These are phyloP conservation scores for Dendroctonus ponderosae DNA, from an alignment of 1,140 invertebrate species.

Conservation along the genomic window DNA sequence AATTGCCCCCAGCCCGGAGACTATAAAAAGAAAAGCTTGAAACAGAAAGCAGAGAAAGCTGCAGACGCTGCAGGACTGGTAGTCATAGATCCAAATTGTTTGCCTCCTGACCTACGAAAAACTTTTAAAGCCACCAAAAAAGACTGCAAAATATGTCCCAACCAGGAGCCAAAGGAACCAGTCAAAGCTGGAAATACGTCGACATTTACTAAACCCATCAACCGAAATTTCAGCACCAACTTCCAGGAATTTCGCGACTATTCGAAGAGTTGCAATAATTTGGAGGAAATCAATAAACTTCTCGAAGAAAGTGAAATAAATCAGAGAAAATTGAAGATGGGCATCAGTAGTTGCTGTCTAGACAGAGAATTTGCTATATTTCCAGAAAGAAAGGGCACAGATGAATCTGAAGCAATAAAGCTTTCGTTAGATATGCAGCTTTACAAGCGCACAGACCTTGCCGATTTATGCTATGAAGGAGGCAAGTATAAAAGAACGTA, in stretches of 20 bases:
- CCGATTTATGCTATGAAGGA: conserved; percentile 1
- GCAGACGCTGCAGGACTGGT: conserved; percentile 40
- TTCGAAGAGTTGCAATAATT: conserved; percentile 18
- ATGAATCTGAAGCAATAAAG: conserved; percentile 9
- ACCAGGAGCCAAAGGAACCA: neutral
- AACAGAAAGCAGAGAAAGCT: conserved; percentile 39
- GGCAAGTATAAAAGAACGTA: conserved; percentile 12
- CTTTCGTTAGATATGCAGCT: conserved; percentile 16
- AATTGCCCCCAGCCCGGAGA: conserved; percentile 43
- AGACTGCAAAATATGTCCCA: conserved; percentile 14
- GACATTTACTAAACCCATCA: neutral
- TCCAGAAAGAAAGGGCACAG: conserved; percentile 2
- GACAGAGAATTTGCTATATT: neutral
- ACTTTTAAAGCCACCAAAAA: conserved; percentile 9
- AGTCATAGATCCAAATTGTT: conserved; percentile 37
- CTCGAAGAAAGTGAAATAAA: conserved; percentile 31
- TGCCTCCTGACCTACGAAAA: conserved; percentile 12
- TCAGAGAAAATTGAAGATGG: neutral
- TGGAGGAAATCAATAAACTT: conserved; percentile 30
- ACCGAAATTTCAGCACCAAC: conserved; percentile 13
- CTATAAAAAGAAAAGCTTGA: conserved; percentile 38
- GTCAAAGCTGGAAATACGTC: neutral
- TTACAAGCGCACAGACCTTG: neutral
- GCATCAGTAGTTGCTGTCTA: neutral
- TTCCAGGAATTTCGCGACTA: conserved; percentile 4